Evolutionary conservation across 2,888 invertebrate genomes (phyloP).

Genomic region (Ischnus inquisitorius): DNA sequence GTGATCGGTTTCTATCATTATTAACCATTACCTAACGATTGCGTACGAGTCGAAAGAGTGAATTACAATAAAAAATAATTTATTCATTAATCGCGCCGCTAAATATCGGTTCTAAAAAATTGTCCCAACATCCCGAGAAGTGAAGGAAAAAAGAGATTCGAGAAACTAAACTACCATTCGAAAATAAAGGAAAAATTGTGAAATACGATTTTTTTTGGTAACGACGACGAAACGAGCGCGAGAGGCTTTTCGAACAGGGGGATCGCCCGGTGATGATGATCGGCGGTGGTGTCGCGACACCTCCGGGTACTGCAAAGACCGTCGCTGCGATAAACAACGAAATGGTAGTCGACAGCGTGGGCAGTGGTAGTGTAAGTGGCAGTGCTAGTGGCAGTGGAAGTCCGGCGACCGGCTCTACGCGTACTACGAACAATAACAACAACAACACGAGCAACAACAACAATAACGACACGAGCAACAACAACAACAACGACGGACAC

Average conservation of each 20-base stretch:
- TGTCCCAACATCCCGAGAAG: not conserved
- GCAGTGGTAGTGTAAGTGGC: conserved; percentile 83
- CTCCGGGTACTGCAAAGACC: conserved; percentile 82
- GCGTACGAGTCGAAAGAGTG: not conserved
- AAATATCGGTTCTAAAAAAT: no score
- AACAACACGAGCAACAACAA: conserved; percentile 74
- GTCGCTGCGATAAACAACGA: conserved; percentile 82
- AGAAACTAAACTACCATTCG: not conserved
- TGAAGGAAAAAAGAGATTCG: no score
- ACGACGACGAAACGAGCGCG: conserved; percentile 14
- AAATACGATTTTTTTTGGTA: conserved; percentile 1
- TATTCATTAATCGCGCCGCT: not conserved
- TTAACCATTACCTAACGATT: not conserved
- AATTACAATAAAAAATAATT: not conserved
- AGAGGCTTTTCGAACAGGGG: conserved; percentile 60
- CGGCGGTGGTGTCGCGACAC: conserved; percentile 83
- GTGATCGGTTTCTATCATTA: conserved; percentile 22
- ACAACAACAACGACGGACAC: conserved; percentile 70
- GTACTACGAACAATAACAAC: conserved; percentile 74
- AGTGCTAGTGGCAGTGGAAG: conserved; percentile 84
- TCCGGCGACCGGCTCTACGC: conserved; percentile 81
- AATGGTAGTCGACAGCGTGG: conserved; percentile 83
- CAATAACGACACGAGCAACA: conserved; percentile 67
- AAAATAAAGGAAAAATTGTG: not conserved
- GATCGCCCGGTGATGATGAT: conserved; percentile 83